Conservation (phyloP, 2,888 invertebrate species). For the Ypsolopha sequella region DNA sequence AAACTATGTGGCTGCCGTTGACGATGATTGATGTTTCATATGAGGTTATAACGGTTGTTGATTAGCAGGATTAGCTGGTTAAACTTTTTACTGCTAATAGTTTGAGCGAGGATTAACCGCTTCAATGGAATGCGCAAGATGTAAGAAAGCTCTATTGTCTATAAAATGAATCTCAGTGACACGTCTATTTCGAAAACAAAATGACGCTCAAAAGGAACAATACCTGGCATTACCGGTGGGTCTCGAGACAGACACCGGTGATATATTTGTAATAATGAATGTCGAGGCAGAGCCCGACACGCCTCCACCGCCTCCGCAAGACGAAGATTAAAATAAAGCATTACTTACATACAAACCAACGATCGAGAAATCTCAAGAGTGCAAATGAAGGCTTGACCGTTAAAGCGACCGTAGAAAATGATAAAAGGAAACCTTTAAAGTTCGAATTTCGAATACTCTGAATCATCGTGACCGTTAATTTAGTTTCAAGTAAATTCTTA, state of each 20-base stretch:
- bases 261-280: constrained; percentile 34
- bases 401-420: too few species aligned
- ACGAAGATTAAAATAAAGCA: constrained; percentile 18
- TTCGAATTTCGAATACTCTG: too few species aligned
- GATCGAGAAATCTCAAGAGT: not conserved
- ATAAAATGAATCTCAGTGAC: too few species aligned
- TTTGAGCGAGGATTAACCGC: too few species aligned
- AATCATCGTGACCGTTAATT: too few species aligned
- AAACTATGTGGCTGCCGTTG: not conserved
- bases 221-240: not conserved
- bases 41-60: not conserved
- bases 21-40: not conserved
- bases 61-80: not conserved
- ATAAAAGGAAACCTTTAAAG: too few species aligned
- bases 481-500: too few species aligned
- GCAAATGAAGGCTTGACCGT: too few species aligned
- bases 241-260: constrained; percentile 20
- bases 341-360: constrained; percentile 4
- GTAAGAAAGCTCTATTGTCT: not conserved
- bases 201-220: not conserved
- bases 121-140: not conserved
- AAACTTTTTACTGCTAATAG: not conserved
- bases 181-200: too few species aligned
- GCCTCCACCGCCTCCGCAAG: constrained; percentile 22
- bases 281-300: constrained; percentile 22